phyloP scores from a whole-genome alignment of 2,888 invertebrate species.

The Eupithecia tripunctaria region DNA sequence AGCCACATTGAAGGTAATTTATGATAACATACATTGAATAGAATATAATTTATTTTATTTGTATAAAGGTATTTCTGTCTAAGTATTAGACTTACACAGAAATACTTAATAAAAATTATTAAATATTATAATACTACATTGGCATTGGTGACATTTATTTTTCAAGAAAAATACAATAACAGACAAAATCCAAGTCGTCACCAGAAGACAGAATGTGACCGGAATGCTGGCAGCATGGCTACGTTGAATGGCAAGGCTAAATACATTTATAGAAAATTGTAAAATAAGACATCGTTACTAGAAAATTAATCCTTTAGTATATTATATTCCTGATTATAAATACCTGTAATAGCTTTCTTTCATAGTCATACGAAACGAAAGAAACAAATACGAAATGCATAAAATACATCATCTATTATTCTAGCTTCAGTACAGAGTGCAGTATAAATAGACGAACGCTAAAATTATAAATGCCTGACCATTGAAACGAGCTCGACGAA shows the following conservation, averaged over 20 bases:
- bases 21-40: not conserved
- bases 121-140: no score
- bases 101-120: no score
- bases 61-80: no score
- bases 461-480: conserved; percentile 31
- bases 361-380: no score
- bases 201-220: no score
- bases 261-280: not conserved
- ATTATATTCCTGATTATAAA: not conserved
- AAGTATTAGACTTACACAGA: no score
- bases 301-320: not conserved
- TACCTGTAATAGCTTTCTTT: not conserved
- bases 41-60: no score
- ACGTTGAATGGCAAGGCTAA: no score
- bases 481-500: conserved; percentile 42
- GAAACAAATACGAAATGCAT: not conserved
- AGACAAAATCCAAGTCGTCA: no score
- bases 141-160: not conserved
- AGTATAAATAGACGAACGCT: not conserved
- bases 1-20: conserved; percentile 7
- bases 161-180: no score
- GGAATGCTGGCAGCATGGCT: no score
- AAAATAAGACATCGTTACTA: not conserved
- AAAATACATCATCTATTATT: not conserved
- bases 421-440: not conserved